A percentile compares a stretch with the other conserved stretches of the same genome.
Evolutionary conservation across 2,113 vertebrate genomes (phyloP).

Genomic region (Heloderma charlesbogerti): DNA sequence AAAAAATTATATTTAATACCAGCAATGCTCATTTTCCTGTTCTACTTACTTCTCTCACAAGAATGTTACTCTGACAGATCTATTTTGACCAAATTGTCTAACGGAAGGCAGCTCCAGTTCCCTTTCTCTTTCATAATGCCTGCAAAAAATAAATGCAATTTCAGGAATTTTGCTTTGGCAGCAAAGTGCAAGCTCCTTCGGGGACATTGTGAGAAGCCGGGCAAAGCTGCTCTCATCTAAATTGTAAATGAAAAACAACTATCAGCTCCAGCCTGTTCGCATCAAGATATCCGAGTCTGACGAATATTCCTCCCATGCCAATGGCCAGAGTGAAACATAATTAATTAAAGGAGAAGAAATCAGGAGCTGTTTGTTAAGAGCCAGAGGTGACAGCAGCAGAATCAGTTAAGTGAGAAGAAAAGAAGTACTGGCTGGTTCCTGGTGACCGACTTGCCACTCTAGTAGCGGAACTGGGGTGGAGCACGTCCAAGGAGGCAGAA

Average conservation of each 20-base stretch:
- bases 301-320: conserved; percentile 40
- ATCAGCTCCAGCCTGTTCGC: conserved; percentile 54
- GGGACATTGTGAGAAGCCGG: conserved; percentile 19
- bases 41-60: conserved; percentile 71
- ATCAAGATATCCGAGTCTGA: conserved; percentile 41
- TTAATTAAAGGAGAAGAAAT: conserved; percentile 37
- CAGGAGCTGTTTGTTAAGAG: background rate
- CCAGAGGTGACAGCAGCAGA: background rate
- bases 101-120: conserved; percentile 75
- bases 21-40: conserved; percentile 65
- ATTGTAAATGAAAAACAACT: conserved; percentile 49
- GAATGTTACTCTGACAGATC: conserved; percentile 77
- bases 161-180: conserved; percentile 74
- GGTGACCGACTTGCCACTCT: background rate
- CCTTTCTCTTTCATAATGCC: conserved; percentile 70
- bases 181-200: conserved; percentile 63
- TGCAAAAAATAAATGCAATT: conserved; percentile 76
- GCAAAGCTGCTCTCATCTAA: conserved; percentile 33
- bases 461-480: background rate
- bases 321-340: background rate
- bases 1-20: conserved; percentile 46
- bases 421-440: background rate
- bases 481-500: background rate
- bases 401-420: conserved; percentile 5
- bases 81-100: conserved; percentile 80